These are phyloP conservation scores for Sorex araneus DNA, from an alignment of 2,113 vertebrate genomes.

Conservation along the genomic window DNA sequence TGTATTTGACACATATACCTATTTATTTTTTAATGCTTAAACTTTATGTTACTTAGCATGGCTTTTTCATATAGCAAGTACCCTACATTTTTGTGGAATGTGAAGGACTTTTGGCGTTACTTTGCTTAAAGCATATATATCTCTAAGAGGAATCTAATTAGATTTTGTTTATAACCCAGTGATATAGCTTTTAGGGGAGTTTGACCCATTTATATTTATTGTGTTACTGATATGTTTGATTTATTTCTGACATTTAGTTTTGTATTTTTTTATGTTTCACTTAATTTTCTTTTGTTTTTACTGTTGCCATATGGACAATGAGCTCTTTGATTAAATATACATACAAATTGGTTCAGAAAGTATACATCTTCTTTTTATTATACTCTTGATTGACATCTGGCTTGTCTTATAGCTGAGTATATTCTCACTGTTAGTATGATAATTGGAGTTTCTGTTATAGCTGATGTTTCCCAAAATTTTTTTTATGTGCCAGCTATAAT, in stretches of 20 bases:
- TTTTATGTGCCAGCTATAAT: neutral
- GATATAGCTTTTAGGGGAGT: slow-evolving; percentile 16
- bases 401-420: slow-evolving; percentile 44
- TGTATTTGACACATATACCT: neutral
- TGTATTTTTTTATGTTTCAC: slow-evolving; percentile 31
- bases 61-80: neutral
- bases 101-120: neutral
- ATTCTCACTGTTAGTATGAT: slow-evolving; percentile 6
- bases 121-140: slow-evolving; percentile 9
- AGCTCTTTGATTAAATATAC: slow-evolving; percentile 58
- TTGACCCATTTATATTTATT: slow-evolving; percentile 73
- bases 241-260: slow-evolving; percentile 59
- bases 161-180: slow-evolving; percentile 50
- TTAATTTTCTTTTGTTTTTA: slow-evolving; percentile 65
- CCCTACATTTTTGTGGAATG: neutral
- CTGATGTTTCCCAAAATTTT: slow-evolving; percentile 47
- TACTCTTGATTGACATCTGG: slow-evolving; percentile 58
- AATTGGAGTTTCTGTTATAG: slow-evolving; percentile 43
- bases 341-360: slow-evolving; percentile 51
- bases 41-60: neutral
- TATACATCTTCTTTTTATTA: slow-evolving; percentile 63
- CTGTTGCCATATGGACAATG: slow-evolving; percentile 14
- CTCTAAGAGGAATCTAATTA: slow-evolving; percentile 4
- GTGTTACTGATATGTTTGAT: slow-evolving; percentile 55
- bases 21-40: slow-evolving; percentile 24